A percentile compares a stretch with the other conserved stretches of the same genome.
Conservation (phyloP, 2,113 vertebrate genomes). For the Steatornis caripensis region DNA sequence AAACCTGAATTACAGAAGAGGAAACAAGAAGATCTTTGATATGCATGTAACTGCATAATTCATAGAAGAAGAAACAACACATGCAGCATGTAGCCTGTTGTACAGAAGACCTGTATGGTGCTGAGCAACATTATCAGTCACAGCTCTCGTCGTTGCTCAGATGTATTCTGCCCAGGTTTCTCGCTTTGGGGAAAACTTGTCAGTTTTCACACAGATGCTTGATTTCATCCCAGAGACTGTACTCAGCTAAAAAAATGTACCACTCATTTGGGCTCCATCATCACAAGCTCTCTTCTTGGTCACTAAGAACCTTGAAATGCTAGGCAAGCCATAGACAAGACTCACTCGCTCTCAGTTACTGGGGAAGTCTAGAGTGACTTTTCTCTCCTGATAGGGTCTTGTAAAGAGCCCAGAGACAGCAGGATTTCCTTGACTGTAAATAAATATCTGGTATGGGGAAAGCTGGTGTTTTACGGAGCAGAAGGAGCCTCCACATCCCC, state of each 20-base stretch:
- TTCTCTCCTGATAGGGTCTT: neutral
- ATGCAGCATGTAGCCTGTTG: neutral
- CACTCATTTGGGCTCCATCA: neutral
- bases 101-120: neutral
- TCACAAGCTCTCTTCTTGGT: neutral
- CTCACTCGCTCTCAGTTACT: fast-evolving
- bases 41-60: neutral
- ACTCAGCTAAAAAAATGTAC: neutral
- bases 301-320: neutral
- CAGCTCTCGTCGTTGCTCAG: neutral
- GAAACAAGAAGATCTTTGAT: neutral
- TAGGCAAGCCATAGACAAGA: neutral
- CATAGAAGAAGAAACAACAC: neutral
- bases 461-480: neutral
- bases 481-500: neutral
- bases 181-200: neutral
- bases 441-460: neutral
- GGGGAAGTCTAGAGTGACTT: neutral
- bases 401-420: neutral
- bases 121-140: neutral
- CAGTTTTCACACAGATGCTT: neutral
- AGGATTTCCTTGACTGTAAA: neutral
- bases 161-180: neutral
- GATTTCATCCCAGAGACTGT: neutral
- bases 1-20: neutral